Conservation (phyloP, 2,797 vertebrate genomes). For the Notolabrus celidotus region DNA sequence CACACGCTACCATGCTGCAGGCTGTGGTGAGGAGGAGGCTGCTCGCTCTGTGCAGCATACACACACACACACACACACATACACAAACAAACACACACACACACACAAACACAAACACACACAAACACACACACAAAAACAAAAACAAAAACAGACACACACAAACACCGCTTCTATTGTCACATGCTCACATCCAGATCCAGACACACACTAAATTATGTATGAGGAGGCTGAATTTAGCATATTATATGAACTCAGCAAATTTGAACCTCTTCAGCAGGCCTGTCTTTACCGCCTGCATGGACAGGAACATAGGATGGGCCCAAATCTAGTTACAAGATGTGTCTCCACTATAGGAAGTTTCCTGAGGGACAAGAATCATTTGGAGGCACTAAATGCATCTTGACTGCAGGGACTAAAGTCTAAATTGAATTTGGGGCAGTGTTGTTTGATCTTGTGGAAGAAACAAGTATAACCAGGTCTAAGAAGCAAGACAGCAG, state of each 20-base stretch:
- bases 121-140: too few relatives aligned
- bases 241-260: background rate
- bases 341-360: background rate
- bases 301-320: too few relatives aligned
- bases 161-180: background rate
- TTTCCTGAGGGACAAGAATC: background rate
- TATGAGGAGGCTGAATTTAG: constrained; percentile 26
- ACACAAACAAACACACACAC: too few relatives aligned
- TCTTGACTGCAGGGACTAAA: background rate
- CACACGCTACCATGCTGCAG: constrained; percentile 81
- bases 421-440: background rate
- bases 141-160: too few relatives aligned
- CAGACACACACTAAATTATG: constrained; percentile 27
- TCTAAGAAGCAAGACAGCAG: background rate
- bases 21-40: constrained; percentile 86
- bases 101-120: too few relatives aligned
- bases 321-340: background rate
- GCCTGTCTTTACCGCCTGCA: background rate
- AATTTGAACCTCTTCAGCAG: background rate
- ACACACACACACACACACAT: too few relatives aligned
- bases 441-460: background rate
- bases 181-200: background rate
- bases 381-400: background rate
- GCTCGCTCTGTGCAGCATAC: background rate
- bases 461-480: background rate